Evolutionary conservation across 2,113 vertebrate species (phyloP).

Genomic region (Labeo catla): DNA sequence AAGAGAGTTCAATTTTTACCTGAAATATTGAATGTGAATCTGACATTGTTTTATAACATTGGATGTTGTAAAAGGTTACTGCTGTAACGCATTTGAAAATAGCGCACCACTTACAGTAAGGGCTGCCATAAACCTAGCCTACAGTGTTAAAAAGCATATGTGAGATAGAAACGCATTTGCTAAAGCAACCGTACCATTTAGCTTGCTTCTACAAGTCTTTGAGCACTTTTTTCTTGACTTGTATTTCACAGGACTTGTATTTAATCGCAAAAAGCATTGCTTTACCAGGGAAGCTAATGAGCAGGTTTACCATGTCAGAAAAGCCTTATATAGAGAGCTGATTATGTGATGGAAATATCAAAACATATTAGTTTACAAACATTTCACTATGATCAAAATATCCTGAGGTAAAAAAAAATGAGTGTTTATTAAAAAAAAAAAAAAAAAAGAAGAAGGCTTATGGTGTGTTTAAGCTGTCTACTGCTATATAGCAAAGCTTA

Average conservation of each 20-base stretch:
- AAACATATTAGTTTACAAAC: neutral
- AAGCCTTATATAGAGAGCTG: neutral
- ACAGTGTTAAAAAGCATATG: neutral
- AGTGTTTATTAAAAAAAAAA: too few relatives aligned
- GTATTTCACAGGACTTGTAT: neutral
- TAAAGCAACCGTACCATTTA: neutral
- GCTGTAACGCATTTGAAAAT: neutral
- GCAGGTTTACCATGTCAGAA: neutral
- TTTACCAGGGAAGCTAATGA: neutral
- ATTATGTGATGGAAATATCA: neutral
- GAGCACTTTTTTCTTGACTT: neutral
- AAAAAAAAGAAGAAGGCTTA: too few relatives aligned
- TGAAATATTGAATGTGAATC: neutral
- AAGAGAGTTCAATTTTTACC: neutral
- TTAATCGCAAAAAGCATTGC: neutral
- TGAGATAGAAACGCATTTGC: neutral
- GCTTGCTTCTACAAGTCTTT: neutral
- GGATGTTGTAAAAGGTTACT: neutral
- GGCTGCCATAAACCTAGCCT: neutral
- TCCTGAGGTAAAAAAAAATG: too few relatives aligned
- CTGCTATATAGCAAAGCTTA: too few relatives aligned
- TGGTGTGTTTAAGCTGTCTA: too few relatives aligned
- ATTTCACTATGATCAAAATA: too few relatives aligned
- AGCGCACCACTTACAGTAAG: neutral
- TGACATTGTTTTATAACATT: neutral